Evolutionary conservation across 2,797 vertebrate species (phyloP).

Genomic region (Anas flavirostris): DNA sequence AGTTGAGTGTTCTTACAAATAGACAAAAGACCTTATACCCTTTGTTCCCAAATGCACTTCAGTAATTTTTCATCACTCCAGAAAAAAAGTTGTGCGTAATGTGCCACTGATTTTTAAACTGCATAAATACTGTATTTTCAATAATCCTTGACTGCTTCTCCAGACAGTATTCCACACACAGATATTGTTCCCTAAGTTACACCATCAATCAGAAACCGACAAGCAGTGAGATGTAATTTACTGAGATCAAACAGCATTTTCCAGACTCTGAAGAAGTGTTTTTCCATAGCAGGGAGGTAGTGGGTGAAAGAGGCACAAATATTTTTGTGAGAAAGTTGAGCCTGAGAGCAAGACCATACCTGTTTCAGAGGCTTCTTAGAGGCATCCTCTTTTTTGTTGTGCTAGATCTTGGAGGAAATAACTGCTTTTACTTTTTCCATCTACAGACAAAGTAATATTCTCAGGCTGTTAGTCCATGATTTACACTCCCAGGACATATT

Average conservation of each 20-base stretch:
- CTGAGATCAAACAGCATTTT: conserved; percentile 68
- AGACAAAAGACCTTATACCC: conserved; percentile 57
- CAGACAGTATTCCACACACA: conserved; percentile 64
- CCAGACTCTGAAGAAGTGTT: conserved; percentile 70
- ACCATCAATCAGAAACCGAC: conserved; percentile 72
- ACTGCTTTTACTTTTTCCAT: neutral
- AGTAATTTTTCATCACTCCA: conserved; percentile 59
- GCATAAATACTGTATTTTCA: conserved; percentile 71
- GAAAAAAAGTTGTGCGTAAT: conserved; percentile 22
- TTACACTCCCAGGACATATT: neutral
- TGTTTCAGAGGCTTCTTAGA: neutral
- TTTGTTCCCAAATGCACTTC: conserved; percentile 62
- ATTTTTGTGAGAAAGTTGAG: conserved; percentile 33
- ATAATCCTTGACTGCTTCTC: conserved; percentile 69
- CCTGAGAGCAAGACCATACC: neutral
- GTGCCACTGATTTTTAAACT: conserved; percentile 67
- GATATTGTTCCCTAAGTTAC: conserved; percentile 77
- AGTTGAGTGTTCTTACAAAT: conserved; percentile 40
- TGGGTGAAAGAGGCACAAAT: conserved; percentile 8
- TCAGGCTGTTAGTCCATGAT: neutral
- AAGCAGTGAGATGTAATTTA: conserved; percentile 75
- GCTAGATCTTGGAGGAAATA: neutral
- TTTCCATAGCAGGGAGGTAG: conserved; percentile 65
- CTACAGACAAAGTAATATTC: neutral
- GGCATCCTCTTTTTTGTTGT: neutral